Percentiles rank a stretch among this genome's conserved stretches.
Evolutionary conservation across 1,140 invertebrate genomes (phyloP).

Genomic region (Drosophila fuyamai): DNA sequence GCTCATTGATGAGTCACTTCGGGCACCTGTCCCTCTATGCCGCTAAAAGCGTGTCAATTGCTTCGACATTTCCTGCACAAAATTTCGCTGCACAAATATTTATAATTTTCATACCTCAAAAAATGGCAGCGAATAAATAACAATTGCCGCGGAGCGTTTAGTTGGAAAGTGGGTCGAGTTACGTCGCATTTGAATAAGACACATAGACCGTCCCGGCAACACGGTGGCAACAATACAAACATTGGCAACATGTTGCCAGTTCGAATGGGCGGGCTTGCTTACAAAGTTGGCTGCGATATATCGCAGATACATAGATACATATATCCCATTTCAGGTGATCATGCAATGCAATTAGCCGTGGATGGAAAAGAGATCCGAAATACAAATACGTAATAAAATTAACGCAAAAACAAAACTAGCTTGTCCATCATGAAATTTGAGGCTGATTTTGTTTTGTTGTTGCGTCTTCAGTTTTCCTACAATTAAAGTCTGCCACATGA

Average conservation of each 20-base stretch:
- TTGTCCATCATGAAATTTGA: conserved; percentile 61
- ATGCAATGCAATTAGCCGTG: conserved; percentile 74
- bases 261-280: conserved; percentile 27
- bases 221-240: conserved; percentile 31
- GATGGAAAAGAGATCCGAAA: conserved; percentile 48
- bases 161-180: conserved; percentile 75
- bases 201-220: conserved; percentile 22
- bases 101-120: conserved; percentile 51
- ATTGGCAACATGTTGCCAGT: conserved; percentile 46
- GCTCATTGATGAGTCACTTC: conserved; percentile 52
- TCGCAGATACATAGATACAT: conserved; percentile 6
- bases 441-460: conserved; percentile 32
- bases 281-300: conserved; percentile 24
- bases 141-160: conserved; percentile 41
- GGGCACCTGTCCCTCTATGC: conserved; percentile 29
- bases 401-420: conserved; percentile 60
- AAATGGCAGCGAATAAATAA: conserved; percentile 34
- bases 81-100: conserved; percentile 73
- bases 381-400: conserved; percentile 69
- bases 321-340: conserved; percentile 61
- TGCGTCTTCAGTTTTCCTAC: conserved; percentile 35
- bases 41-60: conserved; percentile 62
- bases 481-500: conserved; percentile 45
- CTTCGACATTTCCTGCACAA: conserved; percentile 66
- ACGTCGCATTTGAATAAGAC: conserved; percentile 74